phyloP scores from a whole-genome alignment of 2,797 vertebrate genomes.

The Propithecus deckenii region DNA sequence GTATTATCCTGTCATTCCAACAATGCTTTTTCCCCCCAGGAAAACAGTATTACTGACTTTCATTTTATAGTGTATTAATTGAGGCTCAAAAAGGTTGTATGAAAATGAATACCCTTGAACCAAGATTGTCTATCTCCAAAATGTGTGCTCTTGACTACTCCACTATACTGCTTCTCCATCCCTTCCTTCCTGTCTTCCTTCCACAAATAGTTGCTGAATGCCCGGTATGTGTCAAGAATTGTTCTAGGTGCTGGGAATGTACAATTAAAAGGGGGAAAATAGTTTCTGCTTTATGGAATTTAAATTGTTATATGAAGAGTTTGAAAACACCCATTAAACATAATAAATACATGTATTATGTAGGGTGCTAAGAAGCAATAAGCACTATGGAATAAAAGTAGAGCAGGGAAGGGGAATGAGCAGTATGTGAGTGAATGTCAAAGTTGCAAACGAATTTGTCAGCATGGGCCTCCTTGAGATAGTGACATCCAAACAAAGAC shows the following conservation, averaged over 20 bases:
- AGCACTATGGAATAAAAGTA: not conserved
- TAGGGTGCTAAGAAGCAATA: not conserved
- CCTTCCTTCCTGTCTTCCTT: not conserved
- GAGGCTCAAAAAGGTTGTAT: not conserved
- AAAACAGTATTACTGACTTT: not conserved
- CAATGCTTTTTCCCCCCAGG: not conserved
- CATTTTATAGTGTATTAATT: not conserved
- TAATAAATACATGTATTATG: not conserved
- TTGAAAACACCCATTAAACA: not conserved
- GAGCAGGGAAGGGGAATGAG: too few relatives aligned
- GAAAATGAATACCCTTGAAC: not conserved
- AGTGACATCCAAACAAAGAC: not conserved
- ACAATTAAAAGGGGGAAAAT: not conserved
- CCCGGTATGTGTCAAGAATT: not conserved
- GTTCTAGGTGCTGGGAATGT: not conserved
- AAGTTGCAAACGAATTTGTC: not conserved
- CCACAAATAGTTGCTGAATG: not conserved
- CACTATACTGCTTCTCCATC: not conserved
- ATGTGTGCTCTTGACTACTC: not conserved
- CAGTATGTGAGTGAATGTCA: not conserved
- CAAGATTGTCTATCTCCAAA: not conserved
- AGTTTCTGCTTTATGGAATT: not conserved
- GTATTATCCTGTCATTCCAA: not conserved
- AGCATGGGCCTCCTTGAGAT: not conserved
- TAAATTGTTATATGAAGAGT: not conserved